Conservation (phyloP, 2,113 vertebrate species). For the Mus pahari region DNA sequence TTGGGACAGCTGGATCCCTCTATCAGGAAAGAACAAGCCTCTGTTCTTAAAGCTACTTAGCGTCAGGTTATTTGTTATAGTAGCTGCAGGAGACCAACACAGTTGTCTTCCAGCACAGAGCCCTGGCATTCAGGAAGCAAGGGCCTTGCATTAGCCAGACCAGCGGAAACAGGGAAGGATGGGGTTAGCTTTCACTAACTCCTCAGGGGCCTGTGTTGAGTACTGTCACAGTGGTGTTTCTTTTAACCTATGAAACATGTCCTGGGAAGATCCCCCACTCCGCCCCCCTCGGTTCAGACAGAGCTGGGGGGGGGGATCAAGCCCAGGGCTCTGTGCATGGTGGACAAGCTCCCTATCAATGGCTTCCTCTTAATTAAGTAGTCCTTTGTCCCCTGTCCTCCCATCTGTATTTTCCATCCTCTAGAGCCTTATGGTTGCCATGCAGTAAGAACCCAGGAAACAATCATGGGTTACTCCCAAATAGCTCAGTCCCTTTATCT, state of each 20-base stretch:
- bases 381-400: background rate
- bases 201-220: background rate
- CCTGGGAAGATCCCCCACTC: background rate
- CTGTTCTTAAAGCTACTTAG: background rate
- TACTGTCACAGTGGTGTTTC: background rate
- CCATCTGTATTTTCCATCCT: background rate
- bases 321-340: background rate
- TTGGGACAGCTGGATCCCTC: background rate
- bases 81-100: background rate
- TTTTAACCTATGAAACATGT: background rate
- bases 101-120: background rate
- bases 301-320: background rate
- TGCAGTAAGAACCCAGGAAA: background rate
- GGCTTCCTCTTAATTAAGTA: background rate
- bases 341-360: background rate
- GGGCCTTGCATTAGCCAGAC: background rate
- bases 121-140: background rate
- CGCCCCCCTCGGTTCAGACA: background rate
- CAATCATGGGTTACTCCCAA: background rate
- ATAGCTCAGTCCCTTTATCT: background rate
- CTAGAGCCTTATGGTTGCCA: background rate
- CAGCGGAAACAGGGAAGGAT: fast-evolving
- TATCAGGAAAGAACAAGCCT: background rate
- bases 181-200: fast-evolving
- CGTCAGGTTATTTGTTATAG: background rate